Evolutionary conservation across 53 echinoderm and acorn worm genomes (phyloP), one percentile per base, ranked within the genome.

Genomic region (Apostichopus leukothele): DNA sequence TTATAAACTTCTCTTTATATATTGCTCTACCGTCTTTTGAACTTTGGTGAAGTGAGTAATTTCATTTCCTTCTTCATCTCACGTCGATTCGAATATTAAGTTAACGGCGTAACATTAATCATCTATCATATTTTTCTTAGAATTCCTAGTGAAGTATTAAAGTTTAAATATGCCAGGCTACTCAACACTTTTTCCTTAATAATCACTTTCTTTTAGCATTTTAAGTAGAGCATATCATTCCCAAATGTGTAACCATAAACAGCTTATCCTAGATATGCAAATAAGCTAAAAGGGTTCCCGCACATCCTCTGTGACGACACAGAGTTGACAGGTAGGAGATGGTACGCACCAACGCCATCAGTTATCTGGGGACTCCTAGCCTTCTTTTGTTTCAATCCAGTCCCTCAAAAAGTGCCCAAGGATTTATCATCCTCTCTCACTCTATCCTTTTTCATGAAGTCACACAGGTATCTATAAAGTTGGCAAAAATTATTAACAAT

Each of bases 191-290:
- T 63, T 63, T 63, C 4, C 20, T 53, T 50, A 13, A 52, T n/a
- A 13, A 52, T n/a, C 51, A 51, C 53, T 79, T 79, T n/a, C 50
- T 16, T 13, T 19, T 19, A 53, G n/a, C 53, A 39, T 39, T 39
- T 39, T 39, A 79, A 79, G 79, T 79, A 79, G 79, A 79, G 50
- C 79, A 79, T 52, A 52, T 79, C 79, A 8, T 79, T 79, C 79
- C 79, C 79, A 79, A 79, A 79, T 51, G 79, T 50, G 79, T 79
- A 79, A 79, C 79, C 79, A 79, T 79, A 79, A 79, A 79, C 79
- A 79, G 79, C 79, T 79, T 79, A 79, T 79, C 79, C 79, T 79
- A 79, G 79, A 79, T 79, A 79, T 79, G 79, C 18, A 52, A 79
- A 79, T 79, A 53, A 8, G 79, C 79, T 51, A 7, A 52, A 13